Base-by-base conservation (phyloP, 2,888 invertebrate genomes). In the Antheraea assamensis region DNA sequence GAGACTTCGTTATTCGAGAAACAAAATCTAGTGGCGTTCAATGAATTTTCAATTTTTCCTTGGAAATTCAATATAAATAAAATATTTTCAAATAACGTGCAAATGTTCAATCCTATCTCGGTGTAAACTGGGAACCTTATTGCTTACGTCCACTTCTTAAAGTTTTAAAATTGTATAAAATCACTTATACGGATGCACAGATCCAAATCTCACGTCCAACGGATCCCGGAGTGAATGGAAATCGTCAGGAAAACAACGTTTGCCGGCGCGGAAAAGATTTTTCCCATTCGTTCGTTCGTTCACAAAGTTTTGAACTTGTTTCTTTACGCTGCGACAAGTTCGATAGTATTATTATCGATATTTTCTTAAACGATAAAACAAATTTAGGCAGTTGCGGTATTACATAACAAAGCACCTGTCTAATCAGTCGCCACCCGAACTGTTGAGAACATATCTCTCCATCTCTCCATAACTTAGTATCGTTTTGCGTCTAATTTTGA, bases 161-260 rank as follows among this genome's bases (percentile, higher is more conserved):
- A 77, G 75, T 73, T 78, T 78, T 77, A 74, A 77, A 79, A 79
- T 79, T 78, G 76, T 71, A 76, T 76, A 73, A 76, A 80, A 78
- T 78, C 76, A 74, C 73, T 76, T 75, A 75, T 75, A 80, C 77
- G 76, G 77, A 76, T 74, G 79, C 79, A 77, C 78, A 75, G 77
- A 76, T 79, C 78, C 74, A 71, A 75, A 78, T 78, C 76, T 77
- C 74, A 76, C 76, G 75, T 78, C 75, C 70, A 27, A 58, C 61
- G 73, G 74, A 77, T 79, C 79, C 79, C 78, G 75, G 77, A 81
- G 81, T 79, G 83, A 85, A 87, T 87, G 85, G 83, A 87, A 88
- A 87, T 89, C 82, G 87, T 80, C 80, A 78, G 78, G 86, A 86
- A 88, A 88, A 88, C 87, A 88, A 83, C 80, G 82, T 78, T 74